Conservation (phyloP, 2,888 invertebrate genomes). For the Seladonia tumulorum region DNA sequence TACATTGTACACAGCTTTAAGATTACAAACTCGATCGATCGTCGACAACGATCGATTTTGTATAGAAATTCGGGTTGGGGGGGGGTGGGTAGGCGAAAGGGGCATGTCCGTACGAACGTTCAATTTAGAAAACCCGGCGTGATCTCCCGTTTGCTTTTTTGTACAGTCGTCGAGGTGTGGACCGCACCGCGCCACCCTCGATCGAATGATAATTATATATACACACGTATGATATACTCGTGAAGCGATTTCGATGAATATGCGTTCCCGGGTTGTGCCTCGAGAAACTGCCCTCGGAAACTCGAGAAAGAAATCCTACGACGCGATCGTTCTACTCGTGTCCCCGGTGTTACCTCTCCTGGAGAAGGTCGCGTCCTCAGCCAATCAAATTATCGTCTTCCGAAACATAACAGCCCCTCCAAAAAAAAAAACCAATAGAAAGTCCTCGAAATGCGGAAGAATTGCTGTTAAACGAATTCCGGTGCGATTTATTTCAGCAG, state of each 20-base stretch:
- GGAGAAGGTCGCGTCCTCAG: not conserved
- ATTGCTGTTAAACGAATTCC: too few species aligned
- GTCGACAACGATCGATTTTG: conserved; percentile 28
- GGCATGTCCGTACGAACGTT: not conserved
- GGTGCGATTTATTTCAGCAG: too few species aligned
- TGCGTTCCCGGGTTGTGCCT: not conserved
- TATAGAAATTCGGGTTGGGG: conserved; percentile 7
- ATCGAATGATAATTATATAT: conserved; percentile 42
- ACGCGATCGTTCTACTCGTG: not conserved
- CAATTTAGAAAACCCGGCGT: conserved; percentile 48
- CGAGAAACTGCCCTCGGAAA: not conserved
- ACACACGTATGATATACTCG: conserved; percentile 28
- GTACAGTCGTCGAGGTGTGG: conserved; percentile 37
- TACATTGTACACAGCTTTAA: conserved; percentile 78
- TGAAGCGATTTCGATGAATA: conserved; percentile 49
- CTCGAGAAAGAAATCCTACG: not conserved
- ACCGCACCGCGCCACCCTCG: not conserved
- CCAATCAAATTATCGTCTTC: not conserved
- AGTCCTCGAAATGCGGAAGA: not conserved
- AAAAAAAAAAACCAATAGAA: not conserved
- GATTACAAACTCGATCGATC: conserved; percentile 73
- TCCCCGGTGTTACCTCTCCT: not conserved
- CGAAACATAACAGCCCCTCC: not conserved
- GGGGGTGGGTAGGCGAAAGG: not conserved
- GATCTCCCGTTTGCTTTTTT: conserved; percentile 21